Conservation (phyloP, 2,113 vertebrate species). For the Brachionichthys hirsutus region DNA sequence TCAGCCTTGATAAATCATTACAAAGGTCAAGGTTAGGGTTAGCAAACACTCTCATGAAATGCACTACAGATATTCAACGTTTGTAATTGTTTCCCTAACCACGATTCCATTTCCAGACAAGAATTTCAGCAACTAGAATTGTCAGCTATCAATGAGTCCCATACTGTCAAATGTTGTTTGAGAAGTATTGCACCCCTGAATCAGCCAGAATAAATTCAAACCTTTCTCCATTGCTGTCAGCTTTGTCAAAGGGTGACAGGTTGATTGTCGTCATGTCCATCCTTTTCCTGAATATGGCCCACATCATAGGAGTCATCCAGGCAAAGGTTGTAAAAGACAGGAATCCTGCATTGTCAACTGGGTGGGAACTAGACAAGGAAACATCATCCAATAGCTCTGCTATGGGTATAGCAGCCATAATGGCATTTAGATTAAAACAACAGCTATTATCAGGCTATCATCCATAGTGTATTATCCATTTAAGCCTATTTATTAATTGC, state of each 20-base stretch:
- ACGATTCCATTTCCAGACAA: neutral
- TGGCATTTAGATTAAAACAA: too few relatives aligned
- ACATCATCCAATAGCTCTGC: neutral
- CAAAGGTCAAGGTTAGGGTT: too few relatives aligned
- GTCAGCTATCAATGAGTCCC: neutral
- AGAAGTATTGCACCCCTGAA: too few relatives aligned
- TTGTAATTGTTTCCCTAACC: neutral
- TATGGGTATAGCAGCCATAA: neutral
- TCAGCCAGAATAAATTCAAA: conserved; percentile 22
- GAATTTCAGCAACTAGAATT: neutral
- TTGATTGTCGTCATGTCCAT: conserved; percentile 62
- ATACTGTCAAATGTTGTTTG: neutral
- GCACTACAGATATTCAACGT: neutral
- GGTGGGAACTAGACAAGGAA: conserved; percentile 63
- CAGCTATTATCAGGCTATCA: too few relatives aligned
- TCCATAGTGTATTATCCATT: too few relatives aligned
- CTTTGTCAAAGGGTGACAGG: conserved; percentile 70
- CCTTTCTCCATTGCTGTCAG: conserved; percentile 73
- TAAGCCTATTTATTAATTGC: neutral
- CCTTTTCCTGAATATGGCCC: conserved; percentile 68
- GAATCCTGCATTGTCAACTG: conserved; percentile 77
- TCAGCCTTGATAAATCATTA: neutral
- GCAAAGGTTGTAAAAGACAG: conserved; percentile 75
- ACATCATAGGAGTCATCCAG: conserved; percentile 81
- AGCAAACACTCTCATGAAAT: neutral